These are phyloP conservation scores for Leiothrix lutea DNA, from an alignment of 2,113 vertebrate genomes.

Conservation along the genomic window DNA sequence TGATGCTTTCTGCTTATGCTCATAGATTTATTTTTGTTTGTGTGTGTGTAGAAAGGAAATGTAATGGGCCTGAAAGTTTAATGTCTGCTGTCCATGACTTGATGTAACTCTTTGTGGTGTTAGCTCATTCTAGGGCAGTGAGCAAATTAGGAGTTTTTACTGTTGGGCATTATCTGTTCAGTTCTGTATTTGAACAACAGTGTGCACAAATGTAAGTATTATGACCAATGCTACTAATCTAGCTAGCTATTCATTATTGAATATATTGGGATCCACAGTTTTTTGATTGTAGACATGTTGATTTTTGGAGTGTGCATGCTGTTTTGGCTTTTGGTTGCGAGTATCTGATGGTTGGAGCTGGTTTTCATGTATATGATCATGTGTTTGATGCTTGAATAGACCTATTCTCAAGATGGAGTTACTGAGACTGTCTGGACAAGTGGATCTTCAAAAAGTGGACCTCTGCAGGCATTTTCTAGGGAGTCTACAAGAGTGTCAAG, in stretches of 20 bases:
- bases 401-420: conserved; percentile 74
- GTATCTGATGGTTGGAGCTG: conserved; percentile 48
- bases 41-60: background rate
- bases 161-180: background rate
- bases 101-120: background rate
- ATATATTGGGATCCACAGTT: background rate
- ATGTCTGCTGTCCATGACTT: background rate
- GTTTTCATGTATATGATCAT: conserved; percentile 67
- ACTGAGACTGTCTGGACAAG: conserved; percentile 79
- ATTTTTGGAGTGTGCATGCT: conserved; percentile 27
- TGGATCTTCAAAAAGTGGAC: conserved; percentile 81
- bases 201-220: background rate
- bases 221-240: background rate
- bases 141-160: background rate
- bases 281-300: background rate
- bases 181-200: background rate
- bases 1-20: background rate
- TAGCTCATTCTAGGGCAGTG: background rate
- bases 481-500: conserved; percentile 77
- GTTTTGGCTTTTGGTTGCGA: conserved; percentile 35
- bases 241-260: background rate
- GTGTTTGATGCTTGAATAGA: conserved; percentile 80
- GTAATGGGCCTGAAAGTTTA: background rate
- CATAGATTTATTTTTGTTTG: background rate
- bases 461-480: conserved; percentile 82